Evolutionary conservation across 2,113 vertebrate species (phyloP).

Genomic region (Gymnocephalus cernua): DNA sequence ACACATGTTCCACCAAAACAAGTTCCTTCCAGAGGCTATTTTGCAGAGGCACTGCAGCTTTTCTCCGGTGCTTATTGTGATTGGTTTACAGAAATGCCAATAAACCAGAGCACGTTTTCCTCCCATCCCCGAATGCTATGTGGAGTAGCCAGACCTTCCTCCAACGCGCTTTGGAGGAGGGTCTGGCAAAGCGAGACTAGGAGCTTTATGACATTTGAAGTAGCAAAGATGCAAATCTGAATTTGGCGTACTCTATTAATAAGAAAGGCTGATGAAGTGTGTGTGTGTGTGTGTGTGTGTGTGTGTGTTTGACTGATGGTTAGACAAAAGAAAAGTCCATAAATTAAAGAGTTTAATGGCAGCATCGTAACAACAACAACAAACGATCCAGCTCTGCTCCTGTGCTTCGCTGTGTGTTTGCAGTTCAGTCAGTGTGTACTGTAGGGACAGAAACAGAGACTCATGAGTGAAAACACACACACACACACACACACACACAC

Average conservation of each 20-base stretch:
- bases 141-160: too few relatives aligned
- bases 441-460: not conserved
- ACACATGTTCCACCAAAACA: too few relatives aligned
- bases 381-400: not conserved
- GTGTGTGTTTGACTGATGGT: too few relatives aligned
- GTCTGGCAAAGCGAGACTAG: not conserved
- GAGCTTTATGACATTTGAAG: not conserved
- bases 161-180: too few relatives aligned
- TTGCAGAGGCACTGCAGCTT: too few relatives aligned
- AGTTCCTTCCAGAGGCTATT: too few relatives aligned
- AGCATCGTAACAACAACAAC: not conserved
- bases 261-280: not conserved
- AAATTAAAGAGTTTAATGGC: not conserved
- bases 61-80: too few relatives aligned
- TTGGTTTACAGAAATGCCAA: too few relatives aligned
- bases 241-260: not conserved
- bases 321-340: too few relatives aligned
- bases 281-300: not conserved
- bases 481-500: too few relatives aligned
- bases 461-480: not conserved
- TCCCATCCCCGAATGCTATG: too few relatives aligned
- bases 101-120: too few relatives aligned
- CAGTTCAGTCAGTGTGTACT: not conserved
- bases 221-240: not conserved
- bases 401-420: not conserved